These are phyloP conservation scores for Cyprinodon variegatus DNA, from an alignment of 2,113 vertebrate species.

Conservation along the genomic window DNA sequence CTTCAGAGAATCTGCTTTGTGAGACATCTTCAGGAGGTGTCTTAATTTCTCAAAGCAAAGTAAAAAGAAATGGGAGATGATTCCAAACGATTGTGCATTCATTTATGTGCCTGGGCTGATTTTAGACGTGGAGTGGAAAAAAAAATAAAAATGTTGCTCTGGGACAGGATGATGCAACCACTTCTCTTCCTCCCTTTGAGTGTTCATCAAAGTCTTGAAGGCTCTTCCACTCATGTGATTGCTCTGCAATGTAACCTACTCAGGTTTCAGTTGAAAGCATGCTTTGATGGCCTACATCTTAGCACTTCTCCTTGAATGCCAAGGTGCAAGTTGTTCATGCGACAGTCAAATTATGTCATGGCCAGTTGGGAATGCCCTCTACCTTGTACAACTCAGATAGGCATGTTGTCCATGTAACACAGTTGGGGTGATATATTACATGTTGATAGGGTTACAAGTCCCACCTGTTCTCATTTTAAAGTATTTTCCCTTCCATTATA, in stretches of 20 bases:
- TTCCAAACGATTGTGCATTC: not conserved
- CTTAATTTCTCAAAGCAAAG: not conserved
- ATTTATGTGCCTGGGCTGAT: not conserved
- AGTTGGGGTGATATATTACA: not conserved
- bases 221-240: slow-evolving; percentile 52
- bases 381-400: slow-evolving; percentile 11
- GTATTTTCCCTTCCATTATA: slow-evolving; percentile 20
- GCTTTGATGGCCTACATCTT: slow-evolving; percentile 46
- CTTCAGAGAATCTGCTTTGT: not conserved
- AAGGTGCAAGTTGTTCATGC: slow-evolving; percentile 33
- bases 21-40: not conserved
- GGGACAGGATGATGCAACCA: slow-evolving; percentile 33
- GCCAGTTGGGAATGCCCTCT: slow-evolving; percentile 17
- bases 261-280: slow-evolving; percentile 67
- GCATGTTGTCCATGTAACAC: not conserved
- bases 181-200: slow-evolving; percentile 53
- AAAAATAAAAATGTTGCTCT: slow-evolving; percentile 48
- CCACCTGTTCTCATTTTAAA: not conserved
- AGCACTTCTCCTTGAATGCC: slow-evolving; percentile 56
- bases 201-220: slow-evolving; percentile 58
- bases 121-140: slow-evolving; percentile 2
- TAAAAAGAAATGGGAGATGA: not conserved
- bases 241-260: slow-evolving; percentile 65
- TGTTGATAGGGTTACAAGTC: not conserved
- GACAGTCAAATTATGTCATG: slow-evolving; percentile 50